phyloP scores from a whole-genome alignment of 2,797 vertebrate genomes.

The Dipus sagitta region DNA sequence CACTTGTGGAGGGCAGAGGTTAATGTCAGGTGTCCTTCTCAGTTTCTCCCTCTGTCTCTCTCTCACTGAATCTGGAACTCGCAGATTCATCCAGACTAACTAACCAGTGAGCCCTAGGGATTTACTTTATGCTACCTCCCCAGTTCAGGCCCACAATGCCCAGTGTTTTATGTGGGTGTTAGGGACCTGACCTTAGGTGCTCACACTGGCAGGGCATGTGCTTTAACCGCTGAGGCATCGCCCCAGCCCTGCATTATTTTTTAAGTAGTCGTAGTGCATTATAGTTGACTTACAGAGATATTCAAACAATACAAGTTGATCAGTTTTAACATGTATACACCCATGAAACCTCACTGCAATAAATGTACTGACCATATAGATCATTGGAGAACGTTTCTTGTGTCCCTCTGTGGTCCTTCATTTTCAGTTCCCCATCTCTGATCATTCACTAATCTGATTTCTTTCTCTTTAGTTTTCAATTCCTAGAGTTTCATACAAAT shows the following conservation, averaged over 20 bases:
- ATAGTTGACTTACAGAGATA: neutral
- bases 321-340: neutral
- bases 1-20: too few relatives aligned
- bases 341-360: neutral
- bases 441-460: neutral
- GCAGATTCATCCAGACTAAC: too few relatives aligned
- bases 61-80: too few relatives aligned
- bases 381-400: neutral
- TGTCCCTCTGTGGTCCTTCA: neutral
- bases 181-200: too few relatives aligned
- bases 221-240: too few relatives aligned
- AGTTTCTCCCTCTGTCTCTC: too few relatives aligned
- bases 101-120: too few relatives aligned
- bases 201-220: too few relatives aligned
- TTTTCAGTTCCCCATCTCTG: neutral
- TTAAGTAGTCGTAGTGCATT: neutral
- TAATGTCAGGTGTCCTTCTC: too few relatives aligned
- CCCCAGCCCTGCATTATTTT: neutral
- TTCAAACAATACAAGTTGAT: neutral
- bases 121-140: too few relatives aligned
- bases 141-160: too few relatives aligned
- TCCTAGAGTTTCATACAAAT: slow-evolving; percentile 20
- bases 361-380: neutral
- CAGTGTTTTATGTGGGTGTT: too few relatives aligned
- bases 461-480: neutral